phyloP scores from a whole-genome alignment of 2,888 invertebrate genomes.

The Atrina japonica region DNA sequence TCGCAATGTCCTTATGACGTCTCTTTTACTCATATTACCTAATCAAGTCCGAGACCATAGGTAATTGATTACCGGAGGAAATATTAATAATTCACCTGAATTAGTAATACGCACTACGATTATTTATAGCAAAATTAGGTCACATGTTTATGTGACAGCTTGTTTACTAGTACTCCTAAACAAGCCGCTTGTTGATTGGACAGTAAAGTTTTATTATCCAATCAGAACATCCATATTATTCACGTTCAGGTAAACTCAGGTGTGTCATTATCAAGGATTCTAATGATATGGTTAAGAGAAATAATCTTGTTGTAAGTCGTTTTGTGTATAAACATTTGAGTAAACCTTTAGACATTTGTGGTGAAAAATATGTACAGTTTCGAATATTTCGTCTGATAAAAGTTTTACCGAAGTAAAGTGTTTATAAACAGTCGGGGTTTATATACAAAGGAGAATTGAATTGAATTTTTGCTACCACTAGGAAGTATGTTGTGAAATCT shows the following conservation, averaged over 20 bases:
- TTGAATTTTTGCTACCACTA: too few relatives aligned
- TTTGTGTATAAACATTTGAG: too few relatives aligned
- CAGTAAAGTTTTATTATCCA: conserved; percentile 1
- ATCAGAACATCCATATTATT: conserved; percentile 8
- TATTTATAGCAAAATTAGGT: conserved; percentile 19
- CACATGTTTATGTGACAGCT: conserved; percentile 1
- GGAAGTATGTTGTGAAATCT: too few relatives aligned
- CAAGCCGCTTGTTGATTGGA: conserved; percentile 7
- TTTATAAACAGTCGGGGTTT: too few relatives aligned
- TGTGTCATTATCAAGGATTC: conserved; percentile 4
- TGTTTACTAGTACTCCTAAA: not conserved
- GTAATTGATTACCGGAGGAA: not conserved
- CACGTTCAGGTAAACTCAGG: conserved; percentile 20
- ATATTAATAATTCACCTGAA: too few relatives aligned
- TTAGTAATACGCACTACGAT: not conserved
- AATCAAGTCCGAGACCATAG: not conserved
- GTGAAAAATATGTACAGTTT: too few relatives aligned
- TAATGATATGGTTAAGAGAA: too few relatives aligned
- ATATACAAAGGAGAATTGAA: too few relatives aligned
- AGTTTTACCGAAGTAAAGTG: too few relatives aligned
- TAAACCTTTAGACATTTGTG: too few relatives aligned
- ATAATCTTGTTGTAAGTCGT: too few relatives aligned
- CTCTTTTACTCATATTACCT: not conserved
- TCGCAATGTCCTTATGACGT: not conserved
- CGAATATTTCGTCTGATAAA: too few relatives aligned